Evolutionary conservation across 2,113 vertebrate genomes (phyloP), one percentile per base, ranked within the genome.

Genomic region (Dissostichus mawsoni): DNA sequence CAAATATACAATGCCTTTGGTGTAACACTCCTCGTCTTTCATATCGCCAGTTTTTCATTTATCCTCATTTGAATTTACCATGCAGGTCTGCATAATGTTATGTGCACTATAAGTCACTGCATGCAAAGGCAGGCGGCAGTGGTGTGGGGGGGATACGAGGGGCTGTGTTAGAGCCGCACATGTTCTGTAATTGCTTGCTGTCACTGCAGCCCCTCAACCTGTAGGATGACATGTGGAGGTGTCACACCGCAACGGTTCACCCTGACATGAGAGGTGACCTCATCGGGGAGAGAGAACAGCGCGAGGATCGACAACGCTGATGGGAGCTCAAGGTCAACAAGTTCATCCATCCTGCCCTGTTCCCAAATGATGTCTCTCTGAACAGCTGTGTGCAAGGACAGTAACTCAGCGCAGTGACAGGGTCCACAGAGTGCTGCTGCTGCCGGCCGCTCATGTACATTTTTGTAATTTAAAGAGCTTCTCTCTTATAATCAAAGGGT

Each of bases 201-300:
- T 92, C 90, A 81, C 33, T 1, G 72, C 74, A 78, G 84, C 87
- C 79, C 82, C 73, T 88, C 69, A 18, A 48, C 72, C 76, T 87
- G 88, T 89, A 81, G 69, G 87, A 92, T 91, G 87, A 87, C 74
- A 88, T 44, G 79, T 55, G 83, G 67, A 78, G 78, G 78, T 78
- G 76, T 41, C 73, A 73, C 55, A 91, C 80, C 83, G 80, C 74
- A 61, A 82, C 81, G 52, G 76, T 36, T 84, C 68, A 20, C 62
- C 11, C 3, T 79, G 93, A 87, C 87, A 90, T 67, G 65, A 86
- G 90, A 86, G 85, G 87, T 91, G 90, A 92, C 88, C 91, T 88
- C 85, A 68, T 12, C 5, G 50, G 56, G 63, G 78, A 57, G 63
- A 85, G 48, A 65, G 83, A 81, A 58, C 65, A 69, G 87, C 65